These are phyloP conservation scores for Antedon mediterranea DNA, from an alignment of 53 echinoderm and acorn worm species.

Conservation along the genomic window DNA sequence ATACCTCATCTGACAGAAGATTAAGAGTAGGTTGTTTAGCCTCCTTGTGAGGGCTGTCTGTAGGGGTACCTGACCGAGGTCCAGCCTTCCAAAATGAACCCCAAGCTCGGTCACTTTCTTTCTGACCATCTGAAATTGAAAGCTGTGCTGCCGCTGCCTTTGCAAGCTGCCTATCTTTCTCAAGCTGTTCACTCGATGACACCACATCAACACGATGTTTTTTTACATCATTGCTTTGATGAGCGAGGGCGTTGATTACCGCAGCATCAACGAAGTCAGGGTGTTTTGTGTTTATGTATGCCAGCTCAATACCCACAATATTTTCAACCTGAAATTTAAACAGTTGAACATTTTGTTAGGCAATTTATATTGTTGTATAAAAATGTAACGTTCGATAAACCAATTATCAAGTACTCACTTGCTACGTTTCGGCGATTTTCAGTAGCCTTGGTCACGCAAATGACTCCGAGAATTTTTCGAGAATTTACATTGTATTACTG, in stretches of 20 bases:
- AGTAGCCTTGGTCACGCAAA: too few relatives aligned
- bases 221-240: constrained; percentile 40
- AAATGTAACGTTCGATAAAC: too few relatives aligned
- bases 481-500: too few relatives aligned
- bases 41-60: not conserved
- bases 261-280: constrained; percentile 95
- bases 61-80: not conserved
- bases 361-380: too few relatives aligned
- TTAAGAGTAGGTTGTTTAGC: not conserved
- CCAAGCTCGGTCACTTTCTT: not conserved
- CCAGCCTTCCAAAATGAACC: not conserved
- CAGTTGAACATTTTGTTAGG: not conserved
- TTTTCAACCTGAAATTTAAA: constrained; percentile 90
- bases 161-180: not conserved
- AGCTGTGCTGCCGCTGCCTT: not conserved
- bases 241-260: constrained; percentile 60
- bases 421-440: too few relatives aligned
- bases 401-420: too few relatives aligned
- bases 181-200: not conserved
- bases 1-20: not conserved
- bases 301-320: constrained; percentile 89
- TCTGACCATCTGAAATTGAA: not conserved
- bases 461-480: too few relatives aligned
- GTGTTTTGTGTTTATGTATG: constrained; percentile 98
- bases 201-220: constrained; percentile 26